phyloP scores from a whole-genome alignment of 2,797 vertebrate species.

The Syngnathus rostellatus region DNA sequence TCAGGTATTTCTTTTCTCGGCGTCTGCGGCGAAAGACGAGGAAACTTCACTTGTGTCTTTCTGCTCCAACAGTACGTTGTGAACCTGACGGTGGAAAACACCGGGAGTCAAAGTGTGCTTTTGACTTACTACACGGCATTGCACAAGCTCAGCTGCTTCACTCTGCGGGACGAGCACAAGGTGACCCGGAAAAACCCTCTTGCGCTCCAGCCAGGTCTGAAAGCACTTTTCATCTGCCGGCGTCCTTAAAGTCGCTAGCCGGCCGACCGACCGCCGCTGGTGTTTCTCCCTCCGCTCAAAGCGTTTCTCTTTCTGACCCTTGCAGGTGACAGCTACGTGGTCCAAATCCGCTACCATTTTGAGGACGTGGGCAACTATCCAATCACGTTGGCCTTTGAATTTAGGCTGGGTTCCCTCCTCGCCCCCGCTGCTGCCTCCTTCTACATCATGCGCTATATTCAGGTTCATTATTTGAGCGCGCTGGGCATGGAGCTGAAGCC shows the following conservation, averaged over 20 bases:
- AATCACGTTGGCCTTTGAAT: conserved; percentile 70
- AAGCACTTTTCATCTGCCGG: background rate
- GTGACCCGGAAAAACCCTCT: conserved; percentile 56
- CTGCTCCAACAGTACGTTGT: conserved; percentile 5
- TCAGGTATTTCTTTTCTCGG: background rate
- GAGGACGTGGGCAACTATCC: conserved; percentile 68
- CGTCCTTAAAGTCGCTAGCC: background rate
- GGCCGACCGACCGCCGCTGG: too few relatives aligned
- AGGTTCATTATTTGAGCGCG: conserved; percentile 56
- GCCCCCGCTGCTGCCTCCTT: conserved; percentile 48
- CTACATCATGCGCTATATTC: conserved; percentile 74
- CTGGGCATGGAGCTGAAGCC: conserved; percentile 74
- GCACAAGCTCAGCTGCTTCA: conserved; percentile 48
- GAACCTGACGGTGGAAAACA: conserved; percentile 69
- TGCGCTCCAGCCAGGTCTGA: conserved; percentile 68
- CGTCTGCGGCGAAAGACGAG: too few relatives aligned
- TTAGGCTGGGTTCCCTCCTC: conserved; percentile 24
- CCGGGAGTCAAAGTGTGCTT: conserved; percentile 49
- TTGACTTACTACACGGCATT: conserved; percentile 65
- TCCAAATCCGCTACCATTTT: conserved; percentile 65
- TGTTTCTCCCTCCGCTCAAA: too few relatives aligned
- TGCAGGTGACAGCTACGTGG: conserved; percentile 66
- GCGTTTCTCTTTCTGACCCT: background rate
- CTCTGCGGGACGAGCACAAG: conserved; percentile 52
- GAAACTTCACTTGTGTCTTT: background rate